Evolutionary conservation across 2,113 vertebrate species (phyloP).

Genomic region (Ammodytes dubius): DNA sequence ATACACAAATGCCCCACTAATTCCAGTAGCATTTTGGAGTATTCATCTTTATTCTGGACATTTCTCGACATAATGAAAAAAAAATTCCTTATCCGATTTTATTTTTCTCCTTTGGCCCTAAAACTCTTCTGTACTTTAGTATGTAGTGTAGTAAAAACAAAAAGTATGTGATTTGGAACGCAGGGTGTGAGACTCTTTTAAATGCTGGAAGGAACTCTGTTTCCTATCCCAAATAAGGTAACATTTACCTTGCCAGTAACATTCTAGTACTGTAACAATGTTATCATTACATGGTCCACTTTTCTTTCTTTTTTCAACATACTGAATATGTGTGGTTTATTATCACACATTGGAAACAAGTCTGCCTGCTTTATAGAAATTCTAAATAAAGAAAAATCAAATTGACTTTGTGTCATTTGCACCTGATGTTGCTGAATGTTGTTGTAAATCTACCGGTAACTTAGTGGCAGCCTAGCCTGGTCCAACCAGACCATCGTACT

Average conservation of each 20-base stretch:
- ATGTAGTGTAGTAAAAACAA: too few relatives aligned
- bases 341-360: constrained; percentile 16
- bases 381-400: constrained; percentile 52
- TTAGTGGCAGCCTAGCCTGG: too few relatives aligned
- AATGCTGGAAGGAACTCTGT: constrained; percentile 31
- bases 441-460: too few relatives aligned
- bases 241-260: constrained; percentile 54
- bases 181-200: constrained; percentile 37
- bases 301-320: constrained; percentile 5
- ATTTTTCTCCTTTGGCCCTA: too few relatives aligned
- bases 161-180: too few relatives aligned
- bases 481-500: too few relatives aligned
- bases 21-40: too few relatives aligned
- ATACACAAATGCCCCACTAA: too few relatives aligned
- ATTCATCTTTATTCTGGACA: too few relatives aligned
- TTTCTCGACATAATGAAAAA: too few relatives aligned
- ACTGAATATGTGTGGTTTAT: constrained; percentile 28
- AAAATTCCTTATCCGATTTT: too few relatives aligned
- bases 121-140: too few relatives aligned
- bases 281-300: constrained; percentile 8
- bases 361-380: constrained; percentile 46
- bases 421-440: background rate
- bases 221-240: constrained; percentile 45
- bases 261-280: constrained; percentile 14
- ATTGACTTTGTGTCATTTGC: background rate